Evolutionary conservation across 2,888 invertebrate species (phyloP).

Genomic region (Exocentrus adspersus): DNA sequence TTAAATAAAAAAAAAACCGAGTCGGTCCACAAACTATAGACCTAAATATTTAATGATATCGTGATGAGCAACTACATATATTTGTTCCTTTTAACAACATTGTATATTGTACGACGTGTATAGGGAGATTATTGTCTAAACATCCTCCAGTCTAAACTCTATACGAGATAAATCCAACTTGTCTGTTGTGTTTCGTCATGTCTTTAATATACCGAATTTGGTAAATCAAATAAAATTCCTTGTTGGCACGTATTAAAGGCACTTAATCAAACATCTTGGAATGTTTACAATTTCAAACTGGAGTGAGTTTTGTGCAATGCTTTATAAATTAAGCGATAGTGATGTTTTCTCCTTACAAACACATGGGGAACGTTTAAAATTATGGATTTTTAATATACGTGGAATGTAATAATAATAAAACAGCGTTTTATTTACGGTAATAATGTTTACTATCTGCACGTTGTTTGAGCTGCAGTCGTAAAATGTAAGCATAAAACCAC

Average conservation of each 20-base stretch:
- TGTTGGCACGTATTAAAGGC: not conserved
- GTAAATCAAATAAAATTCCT: constrained; percentile 10
- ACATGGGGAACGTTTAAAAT: too few relatives aligned
- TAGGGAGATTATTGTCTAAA: constrained; percentile 20
- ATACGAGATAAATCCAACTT: constrained; percentile 2
- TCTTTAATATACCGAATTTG: not conserved
- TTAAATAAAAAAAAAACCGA: constrained; percentile 5
- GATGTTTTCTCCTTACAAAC: too few relatives aligned
- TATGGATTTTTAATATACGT: too few relatives aligned
- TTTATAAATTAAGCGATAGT: not conserved
- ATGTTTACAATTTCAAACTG: not conserved
- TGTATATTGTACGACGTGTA: not conserved
- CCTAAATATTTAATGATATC: constrained; percentile 1
- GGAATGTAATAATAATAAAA: constrained; percentile 2
- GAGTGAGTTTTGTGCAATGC: not conserved
- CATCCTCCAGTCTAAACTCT: constrained; percentile 15
- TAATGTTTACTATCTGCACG: constrained; percentile 9
- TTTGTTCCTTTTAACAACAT: constrained; percentile 20
- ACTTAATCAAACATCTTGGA: not conserved
- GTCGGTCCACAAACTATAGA: not conserved
- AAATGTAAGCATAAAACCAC: not conserved
- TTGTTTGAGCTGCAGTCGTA: not conserved
- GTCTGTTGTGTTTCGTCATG: constrained; percentile 13
- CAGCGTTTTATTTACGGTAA: not conserved
- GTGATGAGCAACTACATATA: constrained; percentile 3